Evolutionary conservation across 2,888 invertebrate species (phyloP), one percentile per base, ranked within the genome.

Genomic region (Metalampra italica): DNA sequence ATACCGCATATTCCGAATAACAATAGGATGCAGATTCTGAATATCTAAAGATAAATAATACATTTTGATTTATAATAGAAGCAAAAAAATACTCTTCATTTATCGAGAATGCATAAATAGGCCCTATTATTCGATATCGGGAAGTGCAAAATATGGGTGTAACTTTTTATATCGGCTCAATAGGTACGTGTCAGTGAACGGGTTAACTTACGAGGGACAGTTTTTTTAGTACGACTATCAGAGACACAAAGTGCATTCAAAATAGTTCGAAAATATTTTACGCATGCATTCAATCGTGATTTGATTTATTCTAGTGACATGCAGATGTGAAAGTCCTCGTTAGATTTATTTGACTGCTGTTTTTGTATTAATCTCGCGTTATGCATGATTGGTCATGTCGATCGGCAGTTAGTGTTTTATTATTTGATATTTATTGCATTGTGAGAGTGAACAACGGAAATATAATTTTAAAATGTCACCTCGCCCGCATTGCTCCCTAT

Each of bases 91-190:
- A 84, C 88, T 87, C 88, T 87, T 86, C 88, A 85, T 87, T 84
- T 85, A 89, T 88, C 62, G 89, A 81, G 80, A 87, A 87, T 88
- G 88, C 88, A 89, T 89, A 89, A 89, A 88, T 88, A 88, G 78
- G 85, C 84, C 82, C 89, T 80, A 87, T 89, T 88, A 88, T 89
- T 85, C 77, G 78, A 74, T 77, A 78, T 84, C 76, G 80, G 80
- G 85, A 88, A 86, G 87, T 87, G 88, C 89, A 88, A 89, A 88
- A 89, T 89, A 89, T 89, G 89, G 89, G 89, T 89, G 89, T 86
- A 84, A 78, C 87, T 79, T 88, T 86, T 84, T 85, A 75, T 77
- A 72, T 75, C 73, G 65, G 71, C 68, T 84, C 74, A 82, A 86
- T 86, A n/a, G n/a, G n/a, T n/a, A 75, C 83, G 81, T 86, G 87